A percentile compares a stretch with the other conserved stretches of the same genome.
Conservation (phyloP, 2,888 invertebrate genomes). For the Mycalesis mineus region DNA sequence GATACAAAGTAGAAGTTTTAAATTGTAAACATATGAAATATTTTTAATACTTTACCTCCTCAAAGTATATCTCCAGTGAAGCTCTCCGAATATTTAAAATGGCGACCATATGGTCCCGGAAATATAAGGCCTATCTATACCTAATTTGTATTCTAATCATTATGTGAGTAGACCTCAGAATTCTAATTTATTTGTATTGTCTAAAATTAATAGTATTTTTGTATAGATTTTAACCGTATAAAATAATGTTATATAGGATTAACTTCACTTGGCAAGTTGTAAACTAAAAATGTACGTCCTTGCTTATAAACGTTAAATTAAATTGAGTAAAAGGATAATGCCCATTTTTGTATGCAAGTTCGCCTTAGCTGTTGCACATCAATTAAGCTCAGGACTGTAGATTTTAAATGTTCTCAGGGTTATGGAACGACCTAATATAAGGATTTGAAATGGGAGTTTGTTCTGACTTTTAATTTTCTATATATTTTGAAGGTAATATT, state of each 20-base stretch:
- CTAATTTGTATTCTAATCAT: constrained; percentile 18
- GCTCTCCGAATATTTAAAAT: not conserved
- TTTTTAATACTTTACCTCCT: not conserved
- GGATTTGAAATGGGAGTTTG: no score
- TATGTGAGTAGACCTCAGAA: constrained; percentile 23
- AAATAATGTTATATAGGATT: not conserved
- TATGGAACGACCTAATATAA: no score
- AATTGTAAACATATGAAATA: no score
- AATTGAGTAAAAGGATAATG: no score
- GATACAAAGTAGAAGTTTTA: no score
- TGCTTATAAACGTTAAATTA: no score
- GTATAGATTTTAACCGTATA: constrained; percentile 8
- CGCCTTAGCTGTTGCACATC: no score
- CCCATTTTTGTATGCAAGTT: no score
- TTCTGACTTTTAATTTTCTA: no score
- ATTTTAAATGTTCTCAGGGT: no score
- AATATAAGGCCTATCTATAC: not conserved
- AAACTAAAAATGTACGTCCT: constrained; percentile 16
- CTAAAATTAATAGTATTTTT: constrained; percentile 11
- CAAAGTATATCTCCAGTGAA: not conserved
- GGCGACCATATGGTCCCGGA: constrained; percentile 3
- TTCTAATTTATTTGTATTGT: constrained; percentile 18
- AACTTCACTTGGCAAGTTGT: constrained; percentile 11
- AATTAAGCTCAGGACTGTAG: no score
- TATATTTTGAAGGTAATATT: no score